phyloP scores from a whole-genome alignment of 1,140 invertebrate genomes.

The Drosophila persimilis region DNA sequence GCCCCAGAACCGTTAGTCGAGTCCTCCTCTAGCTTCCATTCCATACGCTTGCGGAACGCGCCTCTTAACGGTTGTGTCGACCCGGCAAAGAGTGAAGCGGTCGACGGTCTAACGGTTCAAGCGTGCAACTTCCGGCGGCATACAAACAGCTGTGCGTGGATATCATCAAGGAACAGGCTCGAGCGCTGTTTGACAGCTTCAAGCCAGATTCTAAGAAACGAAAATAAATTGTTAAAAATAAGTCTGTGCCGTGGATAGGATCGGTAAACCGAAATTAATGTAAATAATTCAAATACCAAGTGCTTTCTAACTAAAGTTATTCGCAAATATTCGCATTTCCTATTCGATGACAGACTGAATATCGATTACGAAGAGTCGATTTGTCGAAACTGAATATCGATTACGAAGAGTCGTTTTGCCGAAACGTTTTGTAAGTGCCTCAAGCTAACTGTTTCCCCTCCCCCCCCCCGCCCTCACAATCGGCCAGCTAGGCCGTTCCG shows the following conservation, averaged over 20 bases:
- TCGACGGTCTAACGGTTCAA: slow-evolving; percentile 24
- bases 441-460: slow-evolving; percentile 5
- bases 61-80: slow-evolving; percentile 47
- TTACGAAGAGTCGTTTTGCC: slow-evolving; percentile 28
- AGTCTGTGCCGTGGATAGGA: not conserved
- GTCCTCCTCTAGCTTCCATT: slow-evolving; percentile 8
- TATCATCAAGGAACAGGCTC: not conserved
- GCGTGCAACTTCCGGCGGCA: slow-evolving; percentile 53
- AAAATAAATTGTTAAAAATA: not conserved
- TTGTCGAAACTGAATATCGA: slow-evolving; percentile 31
- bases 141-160: no score
- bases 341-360: not conserved
- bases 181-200: slow-evolving; percentile 15
- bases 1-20: not conserved
- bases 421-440: slow-evolving; percentile 61
- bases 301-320: slow-evolving; percentile 2
- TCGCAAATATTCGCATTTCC: no score
- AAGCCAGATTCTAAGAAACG: not conserved
- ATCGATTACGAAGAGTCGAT: slow-evolving; percentile 45
- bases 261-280: not conserved
- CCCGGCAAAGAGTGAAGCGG: slow-evolving; percentile 28
- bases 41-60: slow-evolving; percentile 66
- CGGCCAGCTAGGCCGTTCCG: not conserved
- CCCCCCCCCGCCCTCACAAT: not conserved
- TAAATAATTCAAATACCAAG: slow-evolving; percentile 17